Base-by-base conservation (phyloP, 2,113 vertebrate genomes). In the Hydropotes inermis region DNA sequence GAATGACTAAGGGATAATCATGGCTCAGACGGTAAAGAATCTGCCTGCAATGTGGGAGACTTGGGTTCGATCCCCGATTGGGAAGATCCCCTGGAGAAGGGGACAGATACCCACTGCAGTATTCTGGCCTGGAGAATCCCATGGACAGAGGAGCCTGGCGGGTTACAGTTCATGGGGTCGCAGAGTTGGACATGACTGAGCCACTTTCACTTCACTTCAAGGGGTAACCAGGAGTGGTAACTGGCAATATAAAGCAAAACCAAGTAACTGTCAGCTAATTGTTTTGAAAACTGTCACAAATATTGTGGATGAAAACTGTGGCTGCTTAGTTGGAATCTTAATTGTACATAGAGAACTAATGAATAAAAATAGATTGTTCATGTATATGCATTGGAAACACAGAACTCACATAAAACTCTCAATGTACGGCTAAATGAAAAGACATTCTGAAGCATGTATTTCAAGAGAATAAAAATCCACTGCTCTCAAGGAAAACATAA, bases 241-340 rank as follows among this genome's bases (percentile, higher is more conserved):
- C 30, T 67, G 81, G 25, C 9, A 92, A 2, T 76, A 55, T 21
- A n/a, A 83, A 89, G 55, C 60, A 76, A 92, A 96, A 52, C 43
- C 50, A 81, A 81, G 1, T 43, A 81, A 52, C 10, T 67, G 12
- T 17, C 6, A 12, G 13, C 43, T 83, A 93, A 76, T 11, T 78
- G 58, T 61, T 97, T 89, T 87, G 33, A 96, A 95, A 96, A 95
- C 0, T 91, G 33, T 90, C 70, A 97, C 39, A 96, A 91, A 83
- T 83, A 70, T 2, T 94, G 19, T 88, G 33, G 54, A 14, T 83
- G 39, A 93, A 91, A 88, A 94, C 13, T 86, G 19, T 54, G 91
- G 86, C 39, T 76, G 50, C 12, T 83, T 78, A 83, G 10, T 17
- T 81, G 52, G 54, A 87, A 92, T 92, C 61, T 90, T 89, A 94